Evolutionary conservation across 2,888 invertebrate species (phyloP), one percentile per base, ranked within the genome.

Genomic region (Platycnemis pennipes): DNA sequence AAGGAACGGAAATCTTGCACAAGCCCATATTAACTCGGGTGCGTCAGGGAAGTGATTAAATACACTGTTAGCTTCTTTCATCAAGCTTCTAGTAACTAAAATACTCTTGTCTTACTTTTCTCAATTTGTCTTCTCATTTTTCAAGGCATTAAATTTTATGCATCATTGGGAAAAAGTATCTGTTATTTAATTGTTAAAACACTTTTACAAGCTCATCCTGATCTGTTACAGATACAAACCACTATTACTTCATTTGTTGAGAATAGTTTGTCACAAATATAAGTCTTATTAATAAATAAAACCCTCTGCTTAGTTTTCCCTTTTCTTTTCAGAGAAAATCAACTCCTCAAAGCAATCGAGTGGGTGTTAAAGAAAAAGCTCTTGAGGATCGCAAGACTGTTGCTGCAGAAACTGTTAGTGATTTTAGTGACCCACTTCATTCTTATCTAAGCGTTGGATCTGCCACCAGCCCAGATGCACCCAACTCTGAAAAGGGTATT

Each of bases 371-470:
- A 69, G 91, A 91, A 63, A 91, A 91, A 26, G 44, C 56, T 63
- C 56, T n/a, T 22, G 91, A 91, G 44, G 91, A 91, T 63, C 63
- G 91, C 7, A 91, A 91, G 44, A 91, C 63, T 45, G 91, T 91
- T 63, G 91, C 91, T 11, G 63, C 91, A 26, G 91, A 91, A 91
- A 91, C 91, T 63, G 97, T 98, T 5, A 97, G 98, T 94, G 98
- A 98, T 96, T 98, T 98, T 95, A 98, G 98, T 95, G 99, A 99
- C 97, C 99, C 99, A 0, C 96, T 99, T 89, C 98, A 96, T 94
- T 97, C 96, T 94, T 97, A 97, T 96, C 96, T 96, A 95, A 91
- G 91, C 69, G 91, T 91, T 69, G 91, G 91, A 16, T 91, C 91
- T 69, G 44, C 63, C 5, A 63, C 63, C 11, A 63, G 63, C 26